Base-by-base conservation (phyloP, 2,113 vertebrate genomes). In the Struthio camelus region DNA sequence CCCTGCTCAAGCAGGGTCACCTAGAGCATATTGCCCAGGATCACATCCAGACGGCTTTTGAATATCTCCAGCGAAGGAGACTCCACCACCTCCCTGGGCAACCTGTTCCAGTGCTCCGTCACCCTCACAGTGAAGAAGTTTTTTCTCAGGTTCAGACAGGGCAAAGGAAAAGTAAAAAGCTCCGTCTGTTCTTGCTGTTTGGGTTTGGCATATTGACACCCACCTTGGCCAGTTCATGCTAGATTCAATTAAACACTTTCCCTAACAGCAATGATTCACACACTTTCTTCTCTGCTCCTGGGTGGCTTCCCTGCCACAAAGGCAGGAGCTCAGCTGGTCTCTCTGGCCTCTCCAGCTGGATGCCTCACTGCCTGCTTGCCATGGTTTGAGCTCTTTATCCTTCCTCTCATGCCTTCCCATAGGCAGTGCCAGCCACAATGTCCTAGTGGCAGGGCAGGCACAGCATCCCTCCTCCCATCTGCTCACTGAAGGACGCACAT, bases 321-420 rank as follows among this genome's bases (percentile, higher is more conserved):
- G 51, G n/a, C 53, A 59, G 7, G 73, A 40, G 13, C 6, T 84
- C n/a, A 66, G 54, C 70, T 79, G 46, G 12, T 66, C 20, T 40
- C 22, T 66, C 70, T 53, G 34, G 17, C 46, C 32, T 48, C 36
- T 79, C 27, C 30, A 53, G 50, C 58, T 50, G 51, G 17, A 54
- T 76, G 36, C 25, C 50, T 82, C 75, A 44, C 11, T 11, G 8
- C 19, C 40, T 0, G 0, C 22, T 73, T n/a, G 4, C 42, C 34
- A 7, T 42, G 61, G 12, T 85, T 62, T 82, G 70, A 85, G 15
- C 34, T 81, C 61, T 20, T 46, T 46, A 46, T 22, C 32, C 15
- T 75, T 89, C 50, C 27, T n/a, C 66, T 62, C 82, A 91, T 67
- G 23, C 27, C 30, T 76, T 53, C 62, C 42, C 22, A 62, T 23